Evolutionary conservation across 2,888 invertebrate species (phyloP), one percentile per base, ranked within the genome.

Genomic region (Campoplex nolae): DNA sequence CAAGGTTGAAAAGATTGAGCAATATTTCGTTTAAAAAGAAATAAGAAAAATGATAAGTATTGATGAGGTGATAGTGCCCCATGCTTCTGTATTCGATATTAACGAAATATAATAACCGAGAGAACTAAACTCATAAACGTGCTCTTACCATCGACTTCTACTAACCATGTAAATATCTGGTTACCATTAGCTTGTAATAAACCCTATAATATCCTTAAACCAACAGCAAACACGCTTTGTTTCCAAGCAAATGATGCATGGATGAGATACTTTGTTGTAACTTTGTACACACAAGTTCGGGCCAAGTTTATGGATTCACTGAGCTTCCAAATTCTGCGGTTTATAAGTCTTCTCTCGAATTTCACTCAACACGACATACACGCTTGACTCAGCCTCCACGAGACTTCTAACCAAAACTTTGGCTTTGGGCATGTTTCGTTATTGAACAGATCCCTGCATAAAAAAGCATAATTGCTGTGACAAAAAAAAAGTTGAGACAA

Each of bases 121-220:
- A 38, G 74, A 70, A 8, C 3, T 54, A 18, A 54, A 81, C 48
- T 77, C 56, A 38, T 82, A 68, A 82, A 65, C 54, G 18, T 56
- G 35, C 32, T 51, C 42, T 45, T 54, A 28, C 51, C 54, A 18
- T 35, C 62, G 16, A 42, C 9, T 4, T 54, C 35, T 70, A 83
- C 75, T 85, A 71, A 68, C 75, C 48, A 76, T 48, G 76, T 48
- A 65, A 86, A 86, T 77, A 86, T 83, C 73, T 77, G 76, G 80
- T 86, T 80, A 83, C 75, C 80, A 80, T 83, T 58, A 45, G 48
- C 18, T 65, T 67, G 67, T 68, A 78, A 68, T 71, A 58, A 51
- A 56, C 58, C 23, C 23, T 16, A 16, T 13, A 28, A 28, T 28
- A 45, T 2, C 35, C 45, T 65, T 11, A 38, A 56, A 58, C 13